phyloP scores from a whole-genome alignment of 2,113 vertebrate species.

The Chaenocephalus aceratus region DNA sequence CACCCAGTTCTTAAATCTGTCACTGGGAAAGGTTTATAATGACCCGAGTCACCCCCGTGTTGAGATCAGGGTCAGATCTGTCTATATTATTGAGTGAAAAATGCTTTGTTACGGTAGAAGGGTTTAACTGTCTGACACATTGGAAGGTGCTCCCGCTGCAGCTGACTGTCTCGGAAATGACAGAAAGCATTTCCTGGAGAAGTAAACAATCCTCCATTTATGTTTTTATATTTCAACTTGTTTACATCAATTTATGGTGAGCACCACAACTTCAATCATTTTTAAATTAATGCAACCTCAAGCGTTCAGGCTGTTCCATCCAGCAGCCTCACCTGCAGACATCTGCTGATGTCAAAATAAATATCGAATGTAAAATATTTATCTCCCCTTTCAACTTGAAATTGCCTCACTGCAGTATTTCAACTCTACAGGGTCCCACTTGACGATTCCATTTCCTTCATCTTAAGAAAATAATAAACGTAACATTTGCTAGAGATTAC shows the following conservation, averaged over 20 bases:
- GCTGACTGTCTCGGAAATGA: background rate
- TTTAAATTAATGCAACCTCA: background rate
- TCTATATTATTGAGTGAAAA: constrained; percentile 27
- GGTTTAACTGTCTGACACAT: background rate
- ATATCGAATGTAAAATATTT: background rate
- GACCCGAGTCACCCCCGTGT: constrained; percentile 36
- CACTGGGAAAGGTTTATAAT: constrained; percentile 15
- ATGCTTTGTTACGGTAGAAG: background rate
- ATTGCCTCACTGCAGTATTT: constrained; percentile 25
- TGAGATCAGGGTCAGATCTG: constrained; percentile 19
- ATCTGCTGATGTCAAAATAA: background rate
- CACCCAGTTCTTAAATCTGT: constrained; percentile 17
- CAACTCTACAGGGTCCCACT: background rate
- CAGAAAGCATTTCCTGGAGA: constrained; percentile 19
- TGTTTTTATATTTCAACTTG: background rate
- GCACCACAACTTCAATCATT: background rate
- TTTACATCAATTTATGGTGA: background rate
- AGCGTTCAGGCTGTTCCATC: background rate
- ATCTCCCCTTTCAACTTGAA: constrained; percentile 27
- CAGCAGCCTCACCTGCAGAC: constrained; percentile 15
- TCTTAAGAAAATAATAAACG: constrained; percentile 50
- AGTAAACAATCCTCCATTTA: constrained; percentile 7
- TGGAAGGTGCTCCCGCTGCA: background rate
- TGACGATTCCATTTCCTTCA: constrained; percentile 49
- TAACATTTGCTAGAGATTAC: constrained; percentile 60